Percentiles rank a stretch among this genome's conserved stretches.
phyloP scores from a whole-genome alignment of 2,888 invertebrate genomes.

The Harpagoxenus sublaevis region DNA sequence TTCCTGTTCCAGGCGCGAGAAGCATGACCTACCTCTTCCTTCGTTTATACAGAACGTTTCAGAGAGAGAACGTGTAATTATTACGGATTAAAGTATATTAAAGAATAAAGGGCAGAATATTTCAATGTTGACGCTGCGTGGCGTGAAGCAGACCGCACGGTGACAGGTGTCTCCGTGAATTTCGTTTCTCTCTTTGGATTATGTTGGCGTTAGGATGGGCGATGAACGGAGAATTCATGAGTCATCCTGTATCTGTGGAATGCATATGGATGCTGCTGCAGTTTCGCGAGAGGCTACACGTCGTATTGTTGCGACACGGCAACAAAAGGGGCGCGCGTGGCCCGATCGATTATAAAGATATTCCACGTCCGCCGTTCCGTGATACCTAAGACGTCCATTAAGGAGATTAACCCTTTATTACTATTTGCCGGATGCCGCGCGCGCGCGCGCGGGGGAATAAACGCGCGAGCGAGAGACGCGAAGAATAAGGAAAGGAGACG shows the following conservation, averaged over 20 bases:
- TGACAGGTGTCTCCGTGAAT: not conserved
- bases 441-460: not conserved
- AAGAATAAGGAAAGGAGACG: conserved; percentile 28
- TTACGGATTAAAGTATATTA: not conserved
- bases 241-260: not conserved
- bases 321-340: conserved; percentile 13
- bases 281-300: not conserved
- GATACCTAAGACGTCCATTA: conserved; percentile 59
- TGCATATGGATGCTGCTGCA: not conserved
- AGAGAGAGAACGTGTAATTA: not conserved
- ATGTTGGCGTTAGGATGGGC: not conserved
- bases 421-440: conserved; percentile 29
- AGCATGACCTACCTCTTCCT: not conserved
- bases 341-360: conserved; percentile 55
- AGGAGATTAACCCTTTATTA: conserved; percentile 63
- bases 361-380: conserved; percentile 26
- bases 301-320: conserved; percentile 20
- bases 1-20: not conserved
- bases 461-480: not conserved
- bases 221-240: not conserved
- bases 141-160: not conserved
- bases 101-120: conserved; percentile 11
- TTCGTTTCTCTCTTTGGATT: not conserved
- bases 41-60: not conserved
- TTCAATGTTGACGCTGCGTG: not conserved